Conservation (phyloP, 1,140 invertebrate genomes). For the Idris sp. region DNA sequence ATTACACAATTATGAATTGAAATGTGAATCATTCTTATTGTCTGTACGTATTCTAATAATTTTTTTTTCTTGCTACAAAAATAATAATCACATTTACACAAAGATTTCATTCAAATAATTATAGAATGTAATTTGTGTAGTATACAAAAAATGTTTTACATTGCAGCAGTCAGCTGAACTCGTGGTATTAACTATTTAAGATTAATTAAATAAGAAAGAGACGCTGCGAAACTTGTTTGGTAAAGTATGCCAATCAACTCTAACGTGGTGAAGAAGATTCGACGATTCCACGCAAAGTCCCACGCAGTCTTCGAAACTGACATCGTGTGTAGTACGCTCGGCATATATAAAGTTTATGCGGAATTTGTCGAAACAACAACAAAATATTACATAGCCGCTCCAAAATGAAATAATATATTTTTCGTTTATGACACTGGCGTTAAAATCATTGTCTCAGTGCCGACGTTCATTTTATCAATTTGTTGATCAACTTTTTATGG, state of each 20-base stretch:
- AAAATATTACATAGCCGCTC: constrained; percentile 6
- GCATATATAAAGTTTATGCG: constrained; percentile 17
- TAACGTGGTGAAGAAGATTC: constrained; percentile 31
- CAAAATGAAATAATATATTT: constrained; percentile 41
- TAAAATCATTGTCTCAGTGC: constrained; percentile 40
- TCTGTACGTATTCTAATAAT: too few relatives aligned
- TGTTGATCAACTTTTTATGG: constrained; percentile 30
- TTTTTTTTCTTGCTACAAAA: too few relatives aligned
- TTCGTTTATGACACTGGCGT: constrained; percentile 35
- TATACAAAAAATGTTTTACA: too few relatives aligned
- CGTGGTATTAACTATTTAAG: too few relatives aligned
- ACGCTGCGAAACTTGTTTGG: constrained; percentile 50
- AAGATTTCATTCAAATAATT: too few relatives aligned
- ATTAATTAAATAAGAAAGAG: constrained; percentile 52
- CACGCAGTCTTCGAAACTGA: constrained; percentile 23
- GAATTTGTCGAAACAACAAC: constrained; percentile 30
- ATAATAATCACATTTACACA: too few relatives aligned
- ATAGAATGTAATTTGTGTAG: too few relatives aligned
- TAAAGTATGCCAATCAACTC: constrained; percentile 53
- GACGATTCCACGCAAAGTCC: constrained; percentile 42
- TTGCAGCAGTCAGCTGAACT: too few relatives aligned
- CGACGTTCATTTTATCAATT: too few relatives aligned
- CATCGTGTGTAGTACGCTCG: constrained; percentile 31
- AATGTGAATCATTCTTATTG: too few relatives aligned
- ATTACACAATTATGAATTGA: too few relatives aligned